Conservation (phyloP, 2,888 invertebrate genomes). For the Papilio demoleus region DNA sequence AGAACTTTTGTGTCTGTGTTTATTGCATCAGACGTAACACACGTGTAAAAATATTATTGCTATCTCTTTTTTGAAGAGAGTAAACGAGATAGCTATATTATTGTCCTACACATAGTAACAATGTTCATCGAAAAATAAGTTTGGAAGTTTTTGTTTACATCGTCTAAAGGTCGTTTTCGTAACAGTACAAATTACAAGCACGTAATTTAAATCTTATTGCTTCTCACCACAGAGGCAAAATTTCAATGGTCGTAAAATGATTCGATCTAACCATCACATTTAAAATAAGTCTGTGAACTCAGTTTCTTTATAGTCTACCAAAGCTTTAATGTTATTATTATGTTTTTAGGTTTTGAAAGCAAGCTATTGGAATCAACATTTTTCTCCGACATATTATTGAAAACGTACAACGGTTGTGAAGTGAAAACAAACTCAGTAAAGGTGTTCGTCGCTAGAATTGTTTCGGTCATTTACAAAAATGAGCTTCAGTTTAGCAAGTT, state of each 20-base stretch:
- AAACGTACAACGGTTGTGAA: conserved; percentile 48
- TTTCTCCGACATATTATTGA: conserved; percentile 54
- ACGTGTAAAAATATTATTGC: background rate
- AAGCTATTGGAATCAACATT: conserved; percentile 52
- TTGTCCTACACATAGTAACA: background rate
- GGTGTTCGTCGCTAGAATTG: conserved; percentile 52
- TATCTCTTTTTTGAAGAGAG: background rate
- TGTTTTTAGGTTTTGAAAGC: conserved; percentile 53
- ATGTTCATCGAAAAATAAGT: background rate
- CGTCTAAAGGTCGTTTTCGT: background rate
- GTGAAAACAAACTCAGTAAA: conserved; percentile 49
- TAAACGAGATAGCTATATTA: no score
- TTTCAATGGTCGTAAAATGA: no score
- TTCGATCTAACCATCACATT: no score
- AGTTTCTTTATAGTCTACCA: background rate
- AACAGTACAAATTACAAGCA: background rate
- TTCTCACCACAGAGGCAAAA: background rate
- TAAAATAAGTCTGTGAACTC: background rate
- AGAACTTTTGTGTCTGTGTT: no score
- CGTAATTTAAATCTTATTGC: background rate
- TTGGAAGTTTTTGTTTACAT: background rate
- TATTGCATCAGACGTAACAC: background rate
- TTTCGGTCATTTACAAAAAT: conserved; percentile 52
- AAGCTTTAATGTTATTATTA: conserved; percentile 9
- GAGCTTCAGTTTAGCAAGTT: conserved; percentile 57